Percentiles rank a stretch among this genome's conserved stretches.
phyloP scores from a whole-genome alignment of 2,888 invertebrate species.

The Cantharis lateralis region DNA sequence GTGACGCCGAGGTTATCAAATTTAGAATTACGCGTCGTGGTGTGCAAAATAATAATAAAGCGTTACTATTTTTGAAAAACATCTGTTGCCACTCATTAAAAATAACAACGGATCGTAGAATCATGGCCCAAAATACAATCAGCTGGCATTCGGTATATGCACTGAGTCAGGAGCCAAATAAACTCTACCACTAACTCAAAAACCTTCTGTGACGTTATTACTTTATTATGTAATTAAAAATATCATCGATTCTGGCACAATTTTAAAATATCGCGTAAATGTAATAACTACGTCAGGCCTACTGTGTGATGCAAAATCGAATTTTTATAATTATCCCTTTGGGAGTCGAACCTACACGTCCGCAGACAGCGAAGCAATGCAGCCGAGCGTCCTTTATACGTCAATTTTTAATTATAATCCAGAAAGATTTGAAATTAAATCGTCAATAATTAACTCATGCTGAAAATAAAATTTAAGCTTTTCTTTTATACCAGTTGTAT shows the following conservation, averaged over 20 bases:
- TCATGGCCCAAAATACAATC: constrained; percentile 50
- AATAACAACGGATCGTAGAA: constrained; percentile 47
- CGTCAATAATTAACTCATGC: neutral
- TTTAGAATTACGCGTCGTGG: constrained; percentile 34
- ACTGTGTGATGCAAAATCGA: neutral
- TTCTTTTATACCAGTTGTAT: constrained; percentile 17
- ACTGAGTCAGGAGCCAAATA: constrained; percentile 46
- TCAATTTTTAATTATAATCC: neutral
- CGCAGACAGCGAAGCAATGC: neutral
- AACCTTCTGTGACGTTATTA: constrained; percentile 31
- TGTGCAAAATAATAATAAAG: constrained; percentile 36
- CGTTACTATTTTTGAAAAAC: constrained; percentile 44
- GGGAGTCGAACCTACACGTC: neutral
- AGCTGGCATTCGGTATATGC: constrained; percentile 44
- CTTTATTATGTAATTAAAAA: constrained; percentile 25
- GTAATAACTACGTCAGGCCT: neutral
- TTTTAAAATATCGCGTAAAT: constrained; percentile 1
- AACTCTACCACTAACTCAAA: constrained; percentile 37
- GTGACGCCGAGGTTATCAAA: constrained; percentile 23
- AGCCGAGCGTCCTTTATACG: neutral
- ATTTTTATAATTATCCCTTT: neutral
- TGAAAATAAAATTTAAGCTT: neutral
- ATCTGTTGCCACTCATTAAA: constrained; percentile 51
- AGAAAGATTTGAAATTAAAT: neutral
- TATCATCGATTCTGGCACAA: constrained; percentile 24